phyloP scores from a whole-genome alignment of 2,888 invertebrate genomes.

The Eudasyphora cyanicolor region DNA sequence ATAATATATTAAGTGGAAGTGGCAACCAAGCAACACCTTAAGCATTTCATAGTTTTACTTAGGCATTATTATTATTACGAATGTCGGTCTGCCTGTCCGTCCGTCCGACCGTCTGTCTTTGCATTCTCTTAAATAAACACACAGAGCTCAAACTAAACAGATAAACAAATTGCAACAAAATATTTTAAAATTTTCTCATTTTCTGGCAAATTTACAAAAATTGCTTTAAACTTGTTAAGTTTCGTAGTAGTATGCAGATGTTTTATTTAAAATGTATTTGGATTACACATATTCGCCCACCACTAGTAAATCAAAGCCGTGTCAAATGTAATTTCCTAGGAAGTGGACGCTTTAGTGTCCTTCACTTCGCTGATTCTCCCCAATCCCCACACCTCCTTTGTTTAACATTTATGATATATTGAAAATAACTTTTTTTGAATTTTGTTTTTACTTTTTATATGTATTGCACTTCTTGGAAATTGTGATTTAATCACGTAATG shows the following conservation, averaged over 20 bases:
- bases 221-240: background rate
- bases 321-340: background rate
- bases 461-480: background rate
- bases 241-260: background rate
- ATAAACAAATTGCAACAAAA: background rate
- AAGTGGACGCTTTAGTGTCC: too few relatives aligned
- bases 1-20: too few relatives aligned
- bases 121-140: background rate
- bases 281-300: background rate
- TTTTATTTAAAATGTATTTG: too few relatives aligned
- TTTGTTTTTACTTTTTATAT: background rate
- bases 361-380: background rate
- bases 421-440: background rate
- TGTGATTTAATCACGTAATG: background rate
- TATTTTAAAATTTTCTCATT: background rate
- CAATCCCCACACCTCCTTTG: too few relatives aligned
- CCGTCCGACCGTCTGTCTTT: background rate
- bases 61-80: too few relatives aligned
- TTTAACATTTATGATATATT: too few relatives aligned
- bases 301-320: background rate
- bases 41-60: too few relatives aligned
- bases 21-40: too few relatives aligned
- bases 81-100: background rate
- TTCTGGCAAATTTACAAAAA: background rate
- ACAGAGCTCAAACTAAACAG: background rate